Base-by-base conservation (phyloP, 2,797 vertebrate genomes). In the Presbytis comata region DNA sequence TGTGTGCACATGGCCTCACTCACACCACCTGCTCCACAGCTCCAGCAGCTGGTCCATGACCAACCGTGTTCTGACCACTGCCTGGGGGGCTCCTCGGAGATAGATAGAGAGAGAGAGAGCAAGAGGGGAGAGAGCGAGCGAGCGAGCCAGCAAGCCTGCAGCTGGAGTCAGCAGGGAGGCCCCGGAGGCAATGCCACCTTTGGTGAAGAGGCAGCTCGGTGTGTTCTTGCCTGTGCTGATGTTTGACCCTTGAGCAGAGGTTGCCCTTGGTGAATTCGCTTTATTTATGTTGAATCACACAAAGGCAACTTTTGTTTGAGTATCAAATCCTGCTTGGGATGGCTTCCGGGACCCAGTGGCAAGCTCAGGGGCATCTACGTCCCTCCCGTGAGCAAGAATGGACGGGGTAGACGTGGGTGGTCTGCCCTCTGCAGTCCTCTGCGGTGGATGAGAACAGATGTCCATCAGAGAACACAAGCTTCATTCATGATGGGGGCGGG, bases 281-380 rank as follows among this genome's bases (percentile, higher is more conserved):
- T 95, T 92, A 88, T 96, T 96, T 59, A 95, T 89, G 97, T 97
- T 96, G 98, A 97, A 97, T 97, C 97, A 97, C 97, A 97, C 98
- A 98, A 98, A 97, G 96, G 96, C 97, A 97, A 95, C 97, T 98
- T 97, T 97, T 93, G 97, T 98, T 98, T 98, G 95, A 92, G 97
- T 84, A 74, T 97, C 98, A 97, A 95, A 93, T 94, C 88, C 92
- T 97, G 80, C 97, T 95, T 93, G 96, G 82, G 89, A 95, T 90
- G 97, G 95, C 46, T 95, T 81, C 92, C 0, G 24, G 95, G 80
- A 64, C 74, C 59, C 64, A 13, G 48, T 8, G 90, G 70, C 75
- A 7, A 70, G 80, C n/a, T 87, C 48, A 36, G 79, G 70, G 96
- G 22, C 72, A 72, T 39, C 82, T 50, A 10, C 26, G 39, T 74